Base-by-base conservation (phyloP, 2,888 invertebrate species). In the Chydorus sphaericus region DNA sequence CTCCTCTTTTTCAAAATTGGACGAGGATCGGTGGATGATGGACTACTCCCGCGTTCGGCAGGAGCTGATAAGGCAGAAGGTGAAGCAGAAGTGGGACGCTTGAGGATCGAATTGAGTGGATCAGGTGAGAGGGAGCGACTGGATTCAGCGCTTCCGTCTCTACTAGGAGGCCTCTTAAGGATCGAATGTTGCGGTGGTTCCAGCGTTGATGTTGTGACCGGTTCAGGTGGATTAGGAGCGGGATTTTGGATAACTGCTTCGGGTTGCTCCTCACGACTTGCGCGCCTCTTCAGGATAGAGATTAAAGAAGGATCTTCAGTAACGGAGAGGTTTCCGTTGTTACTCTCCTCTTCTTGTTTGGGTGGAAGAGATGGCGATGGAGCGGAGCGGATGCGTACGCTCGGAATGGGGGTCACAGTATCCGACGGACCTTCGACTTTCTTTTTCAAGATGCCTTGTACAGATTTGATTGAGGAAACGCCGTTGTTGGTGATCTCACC, bases 31-130 rank as follows among this genome's bases (percentile, higher is more conserved):
- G 4, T 44, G 44, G 10, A 10, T 8, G n/a, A 4, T 14, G 6
- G 4, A 38, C 23, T 5, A 8, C 23, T 11, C 10, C 18, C 33
- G 8, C 20, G 31, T 20, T 33, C 55, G n/a, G n/a, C n/a, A 2
- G 55, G 26, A 7, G 20, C 48, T n/a, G 10, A 23, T 5, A 30
- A 20, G 7, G 16, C 44, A n/a, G 44, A 28, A 16, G 50, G 18
- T 20, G 26, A 36, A 16, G 37, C 36, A 16, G 33, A 28, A 26
- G 57, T 36, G 68, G 83, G 81, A 62, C 85, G 76, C 71, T 88
- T 88, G 31, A 88, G 72, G 63, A 88, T 88, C 18, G 54, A 54
- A 53, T 87, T 79, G 64, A 87, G 86, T 2, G 82, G 82, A 62
- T 81, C 81, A 1, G 81, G 79, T 5, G 80, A 80, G 31, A 30